These are phyloP conservation scores for Macrotus californicus DNA, from an alignment of 2,113 vertebrate genomes.

Conservation along the genomic window DNA sequence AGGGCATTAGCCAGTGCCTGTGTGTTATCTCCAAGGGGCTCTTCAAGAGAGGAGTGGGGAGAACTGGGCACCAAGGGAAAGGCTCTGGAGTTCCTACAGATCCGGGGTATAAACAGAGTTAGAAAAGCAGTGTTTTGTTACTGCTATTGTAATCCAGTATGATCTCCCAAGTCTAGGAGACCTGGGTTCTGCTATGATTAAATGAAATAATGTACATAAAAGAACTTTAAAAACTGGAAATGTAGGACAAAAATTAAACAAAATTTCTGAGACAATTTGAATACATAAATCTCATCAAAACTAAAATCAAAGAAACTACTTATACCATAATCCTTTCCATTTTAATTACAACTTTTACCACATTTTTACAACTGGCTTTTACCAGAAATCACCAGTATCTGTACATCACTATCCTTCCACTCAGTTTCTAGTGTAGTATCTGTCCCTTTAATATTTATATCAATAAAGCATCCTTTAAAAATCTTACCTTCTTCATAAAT, in stretches of 20 bases:
- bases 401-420: neutral
- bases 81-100: neutral
- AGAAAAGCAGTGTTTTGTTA: neutral
- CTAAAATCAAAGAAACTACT: neutral
- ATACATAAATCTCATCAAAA: neutral
- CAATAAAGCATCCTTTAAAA: neutral
- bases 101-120: neutral
- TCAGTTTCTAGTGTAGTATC: neutral
- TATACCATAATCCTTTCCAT: neutral
- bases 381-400: neutral
- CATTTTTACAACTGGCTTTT: neutral
- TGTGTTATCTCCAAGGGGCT: accelerated
- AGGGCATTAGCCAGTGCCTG: neutral
- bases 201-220: neutral
- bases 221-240: neutral
- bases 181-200: neutral
- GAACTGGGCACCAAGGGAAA: neutral
- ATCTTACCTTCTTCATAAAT: neutral
- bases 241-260: neutral
- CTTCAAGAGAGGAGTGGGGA: neutral
- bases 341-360: neutral
- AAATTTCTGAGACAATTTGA: neutral
- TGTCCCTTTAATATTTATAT: neutral
- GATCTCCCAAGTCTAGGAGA: neutral
- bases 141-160: neutral